These are phyloP conservation scores for Bombus turneri DNA, from an alignment of 1,140 invertebrate genomes.

Conservation along the genomic window DNA sequence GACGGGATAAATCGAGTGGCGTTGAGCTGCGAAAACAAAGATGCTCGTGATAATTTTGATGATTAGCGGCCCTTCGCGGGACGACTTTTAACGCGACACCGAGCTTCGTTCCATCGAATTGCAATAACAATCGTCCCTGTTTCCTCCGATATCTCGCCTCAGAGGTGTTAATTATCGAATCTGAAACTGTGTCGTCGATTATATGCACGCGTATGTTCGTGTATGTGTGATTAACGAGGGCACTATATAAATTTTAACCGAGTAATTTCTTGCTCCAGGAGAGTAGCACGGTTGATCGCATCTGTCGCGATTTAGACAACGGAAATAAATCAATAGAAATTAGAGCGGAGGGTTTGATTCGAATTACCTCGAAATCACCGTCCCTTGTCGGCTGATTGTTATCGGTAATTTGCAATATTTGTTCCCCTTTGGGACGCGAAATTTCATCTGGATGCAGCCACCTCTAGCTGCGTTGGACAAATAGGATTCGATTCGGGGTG, in stretches of 20 bases:
- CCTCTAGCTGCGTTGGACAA: constrained; percentile 25
- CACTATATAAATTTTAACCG: neutral
- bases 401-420: constrained; percentile 64
- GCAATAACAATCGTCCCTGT: neutral
- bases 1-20: constrained; percentile 47
- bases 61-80: neutral
- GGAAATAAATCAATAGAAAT: constrained; percentile 59
- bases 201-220: neutral
- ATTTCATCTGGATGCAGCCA: constrained; percentile 33
- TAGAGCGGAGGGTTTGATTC: constrained; percentile 27
- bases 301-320: constrained; percentile 43
- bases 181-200: neutral
- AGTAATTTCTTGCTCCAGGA: neutral
- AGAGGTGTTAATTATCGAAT: neutral
- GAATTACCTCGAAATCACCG: constrained; percentile 55
- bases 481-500: constrained; percentile 43
- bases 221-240: neutral
- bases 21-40: constrained; percentile 47
- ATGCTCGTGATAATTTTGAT: constrained; percentile 1
- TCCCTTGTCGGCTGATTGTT: constrained; percentile 55
- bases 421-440: constrained; percentile 48
- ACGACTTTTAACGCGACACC: neutral
- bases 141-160: neutral
- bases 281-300: constrained; percentile 27
- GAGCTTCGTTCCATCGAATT: neutral